Percentiles rank a stretch among this genome's conserved stretches.
These are phyloP conservation scores for Rhincodon typus DNA, from an alignment of 2,797 vertebrate genomes.

Conservation along the genomic window DNA sequence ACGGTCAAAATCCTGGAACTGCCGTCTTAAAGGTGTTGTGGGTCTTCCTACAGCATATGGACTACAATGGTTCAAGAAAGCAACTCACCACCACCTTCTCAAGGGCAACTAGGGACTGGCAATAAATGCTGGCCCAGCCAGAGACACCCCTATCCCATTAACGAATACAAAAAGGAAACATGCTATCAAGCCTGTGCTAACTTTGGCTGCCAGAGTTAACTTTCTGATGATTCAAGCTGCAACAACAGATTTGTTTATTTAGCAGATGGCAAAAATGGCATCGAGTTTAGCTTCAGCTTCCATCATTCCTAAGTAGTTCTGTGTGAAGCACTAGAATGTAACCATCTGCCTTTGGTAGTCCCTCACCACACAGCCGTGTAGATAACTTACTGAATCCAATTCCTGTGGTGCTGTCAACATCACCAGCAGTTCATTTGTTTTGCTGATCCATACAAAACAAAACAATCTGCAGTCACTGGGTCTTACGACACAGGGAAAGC, in stretches of 20 bases:
- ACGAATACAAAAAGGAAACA: too few relatives aligned
- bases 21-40: too few relatives aligned
- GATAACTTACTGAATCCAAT: not conserved
- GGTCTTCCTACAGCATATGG: too few relatives aligned
- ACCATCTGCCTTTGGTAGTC: not conserved
- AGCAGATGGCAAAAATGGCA: not conserved
- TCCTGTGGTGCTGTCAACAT: not conserved
- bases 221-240: not conserved
- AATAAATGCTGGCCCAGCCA: too few relatives aligned
- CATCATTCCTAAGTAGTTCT: not conserved
- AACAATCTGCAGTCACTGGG: not conserved
- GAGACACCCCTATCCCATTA: too few relatives aligned
- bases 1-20: too few relatives aligned
- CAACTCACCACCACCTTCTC: too few relatives aligned
- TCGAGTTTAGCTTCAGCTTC: not conserved
- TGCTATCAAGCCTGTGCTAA: not conserved
- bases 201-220: not conserved
- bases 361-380: not conserved
- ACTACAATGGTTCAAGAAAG: too few relatives aligned
- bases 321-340: not conserved
- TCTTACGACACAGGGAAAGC: too few relatives aligned
- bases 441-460: not conserved
- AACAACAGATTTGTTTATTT: not conserved
- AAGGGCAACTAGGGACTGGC: too few relatives aligned
- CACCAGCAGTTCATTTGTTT: not conserved